Percentiles rank a stretch among this genome's conserved stretches.
Evolutionary conservation across 2,113 vertebrate genomes (phyloP).

Genomic region (Lagopus leucura): DNA sequence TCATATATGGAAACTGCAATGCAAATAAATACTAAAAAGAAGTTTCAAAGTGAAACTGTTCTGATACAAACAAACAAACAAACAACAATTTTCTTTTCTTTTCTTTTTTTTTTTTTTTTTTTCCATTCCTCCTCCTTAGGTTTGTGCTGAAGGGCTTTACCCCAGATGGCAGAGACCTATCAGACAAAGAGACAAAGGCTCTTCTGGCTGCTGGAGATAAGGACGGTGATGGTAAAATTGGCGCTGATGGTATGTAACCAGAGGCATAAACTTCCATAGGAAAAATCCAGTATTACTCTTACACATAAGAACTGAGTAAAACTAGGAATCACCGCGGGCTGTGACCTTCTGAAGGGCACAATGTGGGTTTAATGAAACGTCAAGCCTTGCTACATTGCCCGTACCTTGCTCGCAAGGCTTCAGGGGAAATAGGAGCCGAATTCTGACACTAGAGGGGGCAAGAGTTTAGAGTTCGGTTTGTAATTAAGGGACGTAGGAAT

Average conservation of each 20-base stretch:
- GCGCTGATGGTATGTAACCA: constrained; percentile 86
- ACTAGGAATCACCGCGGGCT: background rate
- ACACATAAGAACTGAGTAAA: background rate
- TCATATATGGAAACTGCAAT: background rate
- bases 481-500: background rate
- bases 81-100: background rate
- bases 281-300: background rate
- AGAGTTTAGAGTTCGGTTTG: background rate
- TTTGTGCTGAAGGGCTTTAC: constrained; percentile 89
- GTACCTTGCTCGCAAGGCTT: background rate
- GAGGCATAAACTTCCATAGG: background rate
- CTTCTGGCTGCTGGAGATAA: constrained; percentile 94
- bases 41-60: background rate
- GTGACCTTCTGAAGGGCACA: constrained; percentile 50
- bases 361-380: background rate
- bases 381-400: background rate
- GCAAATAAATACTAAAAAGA: background rate
- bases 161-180: constrained; percentile 86
- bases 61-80: background rate
- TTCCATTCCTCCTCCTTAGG: constrained; percentile 64
- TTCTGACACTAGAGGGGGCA: constrained; percentile 59
- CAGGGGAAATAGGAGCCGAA: background rate
- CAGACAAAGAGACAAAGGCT: constrained; percentile 90
- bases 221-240: constrained; percentile 96
- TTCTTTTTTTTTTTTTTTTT: background rate